Conservation (phyloP, 2,113 vertebrate species). For the Struthidea cinerea region DNA sequence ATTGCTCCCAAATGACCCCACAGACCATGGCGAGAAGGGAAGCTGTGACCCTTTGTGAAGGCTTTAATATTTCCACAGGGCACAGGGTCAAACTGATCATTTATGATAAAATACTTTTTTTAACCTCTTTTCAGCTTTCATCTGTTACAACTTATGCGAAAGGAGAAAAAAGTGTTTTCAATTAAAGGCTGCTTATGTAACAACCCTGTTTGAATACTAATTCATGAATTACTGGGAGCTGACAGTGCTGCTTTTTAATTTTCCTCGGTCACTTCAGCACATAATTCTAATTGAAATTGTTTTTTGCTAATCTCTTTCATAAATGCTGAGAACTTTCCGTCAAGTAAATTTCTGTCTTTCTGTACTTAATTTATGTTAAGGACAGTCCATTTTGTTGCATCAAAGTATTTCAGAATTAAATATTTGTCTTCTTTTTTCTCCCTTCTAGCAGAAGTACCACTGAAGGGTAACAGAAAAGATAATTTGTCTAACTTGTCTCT, state of each 20-base stretch:
- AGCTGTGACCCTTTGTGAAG: neutral
- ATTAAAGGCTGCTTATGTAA: constrained; percentile 46
- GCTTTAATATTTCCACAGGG: neutral
- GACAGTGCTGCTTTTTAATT: constrained; percentile 1
- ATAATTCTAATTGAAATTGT: neutral
- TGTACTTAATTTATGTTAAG: constrained; percentile 6
- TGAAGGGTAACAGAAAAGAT: constrained; percentile 3
- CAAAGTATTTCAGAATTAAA: neutral
- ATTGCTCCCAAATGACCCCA: neutral
- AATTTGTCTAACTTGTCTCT: constrained; percentile 35
- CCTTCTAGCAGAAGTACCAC: neutral
- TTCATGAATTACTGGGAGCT: constrained; percentile 18
- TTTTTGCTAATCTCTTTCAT: neutral
- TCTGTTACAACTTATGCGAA: neutral
- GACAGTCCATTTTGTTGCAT: neutral
- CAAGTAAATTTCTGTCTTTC: neutral
- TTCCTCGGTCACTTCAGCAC: neutral
- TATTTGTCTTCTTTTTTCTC: neutral
- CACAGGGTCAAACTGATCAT: neutral
- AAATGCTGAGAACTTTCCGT: neutral
- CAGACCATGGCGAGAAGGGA: neutral
- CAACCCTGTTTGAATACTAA: constrained; percentile 45
- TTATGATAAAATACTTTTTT: neutral
- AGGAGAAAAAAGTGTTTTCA: constrained; percentile 32
- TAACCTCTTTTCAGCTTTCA: neutral